A percentile compares a stretch with the other conserved stretches of the same genome.
phyloP scores from a whole-genome alignment of 2,888 invertebrate genomes.

The Brenthis hecate region DNA sequence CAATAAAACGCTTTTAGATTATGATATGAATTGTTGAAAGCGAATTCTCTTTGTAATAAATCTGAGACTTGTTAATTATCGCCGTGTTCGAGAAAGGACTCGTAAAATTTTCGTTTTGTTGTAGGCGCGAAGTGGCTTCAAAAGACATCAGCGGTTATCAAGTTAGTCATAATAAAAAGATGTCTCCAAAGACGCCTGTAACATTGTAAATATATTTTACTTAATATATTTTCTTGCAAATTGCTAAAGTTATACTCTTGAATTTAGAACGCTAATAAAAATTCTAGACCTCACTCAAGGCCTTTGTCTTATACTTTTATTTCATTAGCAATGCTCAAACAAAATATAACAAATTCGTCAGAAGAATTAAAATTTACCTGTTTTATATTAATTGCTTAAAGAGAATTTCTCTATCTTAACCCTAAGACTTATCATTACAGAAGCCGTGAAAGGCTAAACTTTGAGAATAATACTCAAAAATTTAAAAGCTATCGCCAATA shows the following conservation, averaged over 20 bases:
- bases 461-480: conserved; percentile 37
- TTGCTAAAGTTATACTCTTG: conserved; percentile 51
- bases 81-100: conserved; percentile 54
- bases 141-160: conserved; percentile 60
- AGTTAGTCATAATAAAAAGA: conserved; percentile 57
- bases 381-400: conserved; percentile 67
- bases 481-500: conserved; percentile 29
- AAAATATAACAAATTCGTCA: conserved; percentile 74
- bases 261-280: conserved; percentile 64
- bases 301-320: conserved; percentile 56
- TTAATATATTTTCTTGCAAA: conserved; percentile 38
- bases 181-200: conserved; percentile 44
- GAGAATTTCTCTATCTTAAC: conserved; percentile 65
- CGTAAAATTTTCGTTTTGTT: conserved; percentile 68
- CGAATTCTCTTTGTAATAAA: conserved; percentile 74
- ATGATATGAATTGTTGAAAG: conserved; percentile 76
- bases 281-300: conserved; percentile 56
- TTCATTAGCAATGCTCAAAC: conserved; percentile 67
- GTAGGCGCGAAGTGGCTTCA: conserved; percentile 59
- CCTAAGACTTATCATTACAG: conserved; percentile 50
- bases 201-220: conserved; percentile 45
- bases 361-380: conserved; percentile 76
- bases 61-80: conserved; percentile 74
- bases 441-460: conserved; percentile 36
- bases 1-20: conserved; percentile 74